Conservation (phyloP, 2,113 vertebrate species). For the Speoplatyrhinus poulsoni region DNA sequence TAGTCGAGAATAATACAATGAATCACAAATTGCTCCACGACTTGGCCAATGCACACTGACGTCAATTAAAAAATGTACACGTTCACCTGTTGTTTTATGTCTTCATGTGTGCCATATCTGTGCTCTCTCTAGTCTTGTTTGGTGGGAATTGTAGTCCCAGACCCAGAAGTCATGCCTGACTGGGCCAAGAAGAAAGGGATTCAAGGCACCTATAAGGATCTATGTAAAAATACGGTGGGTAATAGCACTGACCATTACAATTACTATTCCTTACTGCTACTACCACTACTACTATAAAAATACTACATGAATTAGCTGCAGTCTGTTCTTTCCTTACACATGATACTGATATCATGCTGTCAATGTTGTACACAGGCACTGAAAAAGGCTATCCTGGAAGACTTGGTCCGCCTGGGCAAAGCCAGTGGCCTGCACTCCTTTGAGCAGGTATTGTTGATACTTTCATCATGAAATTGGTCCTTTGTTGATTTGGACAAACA, state of each 20-base stretch:
- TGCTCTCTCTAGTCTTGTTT: conserved; percentile 84
- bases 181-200: conserved; percentile 95
- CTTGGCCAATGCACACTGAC: neutral
- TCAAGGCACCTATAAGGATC: conserved; percentile 82
- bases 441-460: conserved; percentile 83
- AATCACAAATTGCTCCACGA: neutral
- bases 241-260: neutral
- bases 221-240: conserved; percentile 88
- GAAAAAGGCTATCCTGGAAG: conserved; percentile 90
- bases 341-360: neutral
- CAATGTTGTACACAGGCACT: conserved; percentile 76
- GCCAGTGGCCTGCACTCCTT: conserved; percentile 94
- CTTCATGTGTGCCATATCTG: neutral
- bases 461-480: neutral
- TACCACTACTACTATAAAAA: neutral
- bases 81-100: neutral
- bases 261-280: neutral
- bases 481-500: neutral
- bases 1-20: no score
- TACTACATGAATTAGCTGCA: neutral
- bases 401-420: conserved; percentile 91
- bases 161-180: conserved; percentile 88
- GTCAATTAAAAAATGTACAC: neutral
- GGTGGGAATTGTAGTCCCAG: conserved; percentile 94
- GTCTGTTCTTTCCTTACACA: neutral